Conservation (phyloP, 2,797 vertebrate genomes). For the Anisognathus igniventris region DNA sequence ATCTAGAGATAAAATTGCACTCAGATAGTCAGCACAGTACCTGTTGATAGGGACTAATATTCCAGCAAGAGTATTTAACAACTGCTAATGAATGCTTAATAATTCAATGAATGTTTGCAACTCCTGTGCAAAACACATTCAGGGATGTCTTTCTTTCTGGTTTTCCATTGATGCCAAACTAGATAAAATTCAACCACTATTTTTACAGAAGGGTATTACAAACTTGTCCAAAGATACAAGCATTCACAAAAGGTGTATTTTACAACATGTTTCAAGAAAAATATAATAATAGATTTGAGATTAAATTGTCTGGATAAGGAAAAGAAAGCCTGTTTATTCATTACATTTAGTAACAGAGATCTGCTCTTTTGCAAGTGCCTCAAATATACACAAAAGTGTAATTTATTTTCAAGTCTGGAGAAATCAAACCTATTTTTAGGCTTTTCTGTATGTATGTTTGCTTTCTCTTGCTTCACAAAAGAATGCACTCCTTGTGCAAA, state of each 20-base stretch:
- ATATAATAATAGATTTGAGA: not conserved
- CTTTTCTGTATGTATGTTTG: not conserved
- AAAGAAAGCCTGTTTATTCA: not conserved
- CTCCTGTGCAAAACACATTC: not conserved
- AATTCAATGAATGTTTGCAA: not conserved
- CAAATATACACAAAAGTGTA: not conserved
- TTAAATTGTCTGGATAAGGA: not conserved
- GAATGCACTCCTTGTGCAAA: accelerated
- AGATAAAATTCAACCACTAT: not conserved
- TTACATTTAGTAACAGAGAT: not conserved
- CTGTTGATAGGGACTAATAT: not conserved
- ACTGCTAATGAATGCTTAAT: not conserved
- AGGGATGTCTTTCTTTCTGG: not conserved
- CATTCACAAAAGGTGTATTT: not conserved
- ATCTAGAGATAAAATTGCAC: not conserved
- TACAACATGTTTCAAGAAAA: not conserved
- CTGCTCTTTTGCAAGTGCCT: not conserved
- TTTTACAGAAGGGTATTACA: not conserved
- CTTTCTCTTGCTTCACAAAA: not conserved
- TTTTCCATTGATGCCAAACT: not conserved
- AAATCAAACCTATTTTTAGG: not conserved
- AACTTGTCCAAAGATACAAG: not conserved
- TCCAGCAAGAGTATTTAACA: not conserved
- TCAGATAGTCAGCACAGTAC: not conserved
- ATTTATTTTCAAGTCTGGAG: not conserved